Evolutionary conservation across 1,140 invertebrate genomes (phyloP), one percentile per base, ranked within the genome.

Genomic region (Drosophila setifemur): DNA sequence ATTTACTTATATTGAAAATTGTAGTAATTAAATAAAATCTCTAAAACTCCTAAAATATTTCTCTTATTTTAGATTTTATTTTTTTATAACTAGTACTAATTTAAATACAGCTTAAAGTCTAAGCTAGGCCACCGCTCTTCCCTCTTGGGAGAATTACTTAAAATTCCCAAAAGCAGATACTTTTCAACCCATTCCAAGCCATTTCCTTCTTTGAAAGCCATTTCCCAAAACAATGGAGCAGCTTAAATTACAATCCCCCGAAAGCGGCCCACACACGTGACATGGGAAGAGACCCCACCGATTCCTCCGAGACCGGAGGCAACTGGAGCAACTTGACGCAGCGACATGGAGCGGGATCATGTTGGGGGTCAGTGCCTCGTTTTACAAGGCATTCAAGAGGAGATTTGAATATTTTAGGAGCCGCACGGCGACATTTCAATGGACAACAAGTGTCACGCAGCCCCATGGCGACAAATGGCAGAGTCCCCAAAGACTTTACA

Each of bases 331-430:
- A 63, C 50, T 72, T 54, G 21, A 60, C 19, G 35, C 11, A 26
- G 21, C 4, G 33, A 42, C 39, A 23, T 42, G 50, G 63, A 23
- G 5, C 29, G 28, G 25, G 3, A 19, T 23, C 14, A 49, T 45
- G 66, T 54, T 79, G 55, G 81, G 75, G 81, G 81, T 86, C 81
- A 85, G 57, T 73, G 81, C 75, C 57, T 73, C 53, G 75, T 45
- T 85, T 58, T 86, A 75, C 71, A 86, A 81, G 81, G 73, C 83
- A 72, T 79, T 86, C 82, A 79, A 79, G 75, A 85, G 73, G 57
- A 86, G 81, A 73, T 85, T 85, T 85, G 81, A 83, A 85, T 85
- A 85, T 85, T 85, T 85, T 79, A 85, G 71, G 66, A 63, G 81
- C 31, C 64, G 54, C 64, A 50, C 29, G 66, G 60, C 60, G 81